Percentiles rank a stretch among this genome's conserved stretches.
phyloP scores from a whole-genome alignment of 1,140 invertebrate species.

The Ips typographus region DNA sequence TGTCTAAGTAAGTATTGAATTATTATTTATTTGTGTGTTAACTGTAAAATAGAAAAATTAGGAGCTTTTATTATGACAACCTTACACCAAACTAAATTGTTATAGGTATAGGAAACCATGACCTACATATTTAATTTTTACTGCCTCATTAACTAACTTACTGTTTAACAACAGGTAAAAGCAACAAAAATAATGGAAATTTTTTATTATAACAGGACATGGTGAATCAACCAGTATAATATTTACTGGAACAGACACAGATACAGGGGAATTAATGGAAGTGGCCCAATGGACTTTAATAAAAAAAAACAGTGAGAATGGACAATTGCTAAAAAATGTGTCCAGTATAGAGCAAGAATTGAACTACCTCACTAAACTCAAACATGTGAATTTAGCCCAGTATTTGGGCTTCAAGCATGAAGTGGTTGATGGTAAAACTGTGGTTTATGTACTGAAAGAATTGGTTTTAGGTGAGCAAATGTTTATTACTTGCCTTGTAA shows the following conservation, averaged over 20 bases:
- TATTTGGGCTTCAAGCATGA: conserved; percentile 71
- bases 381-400: conserved; percentile 70
- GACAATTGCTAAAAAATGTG: conserved; percentile 59
- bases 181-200: background rate
- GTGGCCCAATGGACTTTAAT: conserved; percentile 67
- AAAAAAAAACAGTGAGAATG: conserved; percentile 47
- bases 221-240: conserved; percentile 66
- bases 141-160: no score
- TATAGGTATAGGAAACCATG: no score
- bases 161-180: no score
- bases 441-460: conserved; percentile 64
- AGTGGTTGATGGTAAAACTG: conserved; percentile 58
- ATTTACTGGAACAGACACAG: conserved; percentile 67
- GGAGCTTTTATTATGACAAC: no score
- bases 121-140: no score
- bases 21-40: background rate
- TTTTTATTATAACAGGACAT: conserved; percentile 56
- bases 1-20: conserved; percentile 56
- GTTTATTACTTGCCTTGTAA: background rate
- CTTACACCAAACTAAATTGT: no score
- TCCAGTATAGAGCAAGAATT: conserved; percentile 72
- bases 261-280: conserved; percentile 66
- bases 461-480: conserved; percentile 54
- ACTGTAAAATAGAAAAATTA: background rate
- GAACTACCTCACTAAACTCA: conserved; percentile 64